Conservation (phyloP, 2,113 vertebrate genomes). For the Miniopterus natalensis region DNA sequence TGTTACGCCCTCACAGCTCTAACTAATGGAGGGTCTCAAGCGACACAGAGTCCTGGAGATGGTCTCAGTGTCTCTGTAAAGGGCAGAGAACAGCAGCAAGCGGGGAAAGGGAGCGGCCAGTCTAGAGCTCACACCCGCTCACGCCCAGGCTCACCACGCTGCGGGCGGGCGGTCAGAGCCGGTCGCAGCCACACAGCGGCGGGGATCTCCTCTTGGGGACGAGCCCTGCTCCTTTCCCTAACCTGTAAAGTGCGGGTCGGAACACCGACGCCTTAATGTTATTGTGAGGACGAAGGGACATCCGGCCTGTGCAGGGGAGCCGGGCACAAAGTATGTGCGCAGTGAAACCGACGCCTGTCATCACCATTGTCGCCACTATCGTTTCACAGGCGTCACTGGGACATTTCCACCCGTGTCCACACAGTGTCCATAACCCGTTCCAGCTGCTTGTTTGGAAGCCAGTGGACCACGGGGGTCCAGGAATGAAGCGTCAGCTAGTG, state of each 20-base stretch:
- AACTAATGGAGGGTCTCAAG: not conserved
- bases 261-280: not conserved
- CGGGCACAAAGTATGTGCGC: not conserved
- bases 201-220: too few species aligned
- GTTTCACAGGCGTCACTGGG: not conserved
- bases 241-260: not conserved
- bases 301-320: not conserved
- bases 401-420: not conserved
- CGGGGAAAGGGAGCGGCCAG: not conserved
- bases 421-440: not conserved
- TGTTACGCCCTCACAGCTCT: not conserved
- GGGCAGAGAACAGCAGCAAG: not conserved
- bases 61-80: not conserved
- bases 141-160: too few species aligned
- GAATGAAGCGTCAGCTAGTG: not conserved
- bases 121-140: not conserved
- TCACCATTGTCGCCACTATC: not conserved
- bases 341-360: not conserved
- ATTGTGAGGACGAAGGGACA: not conserved
- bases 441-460: slow-evolving; percentile 54
- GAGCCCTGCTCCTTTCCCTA: not conserved
- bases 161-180: too few species aligned
- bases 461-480: not conserved
- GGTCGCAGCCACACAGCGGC: not conserved
- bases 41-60: not conserved